These are phyloP conservation scores for Pterocles burchelli DNA, from an alignment of 2,113 vertebrate species.

Conservation along the genomic window DNA sequence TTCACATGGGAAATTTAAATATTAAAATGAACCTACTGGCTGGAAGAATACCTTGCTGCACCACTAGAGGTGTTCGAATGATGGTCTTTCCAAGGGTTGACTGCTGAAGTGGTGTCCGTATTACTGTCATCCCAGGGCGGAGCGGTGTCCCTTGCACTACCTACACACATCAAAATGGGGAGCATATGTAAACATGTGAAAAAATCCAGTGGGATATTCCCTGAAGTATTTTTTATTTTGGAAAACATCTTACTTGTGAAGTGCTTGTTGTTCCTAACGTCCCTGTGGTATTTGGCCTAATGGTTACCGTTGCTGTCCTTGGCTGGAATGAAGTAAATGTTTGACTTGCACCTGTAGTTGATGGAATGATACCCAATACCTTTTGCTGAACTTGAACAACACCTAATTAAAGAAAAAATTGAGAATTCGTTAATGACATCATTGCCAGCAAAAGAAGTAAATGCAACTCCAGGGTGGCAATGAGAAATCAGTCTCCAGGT, in stretches of 20 bases:
- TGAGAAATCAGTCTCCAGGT: slow-evolving; percentile 8
- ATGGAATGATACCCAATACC: slow-evolving; percentile 93
- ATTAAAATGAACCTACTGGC: slow-evolving; percentile 64
- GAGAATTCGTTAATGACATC: slow-evolving; percentile 28
- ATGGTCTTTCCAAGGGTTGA: slow-evolving; percentile 87
- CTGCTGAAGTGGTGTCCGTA: slow-evolving; percentile 89
- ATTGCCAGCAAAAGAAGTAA: background rate
- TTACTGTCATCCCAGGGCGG: slow-evolving; percentile 92
- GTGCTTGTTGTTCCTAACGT: slow-evolving; percentile 74
- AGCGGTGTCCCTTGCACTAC: slow-evolving; percentile 87
- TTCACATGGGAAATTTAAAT: background rate
- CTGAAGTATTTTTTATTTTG: background rate
- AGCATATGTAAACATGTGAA: background rate
- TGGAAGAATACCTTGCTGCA: slow-evolving; percentile 89
- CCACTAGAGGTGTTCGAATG: slow-evolving; percentile 90
- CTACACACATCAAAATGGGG: slow-evolving; percentile 65
- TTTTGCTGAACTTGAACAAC: slow-evolving; percentile 92
- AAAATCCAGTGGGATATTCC: background rate
- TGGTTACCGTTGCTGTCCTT: slow-evolving; percentile 89
- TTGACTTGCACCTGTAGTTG: slow-evolving; percentile 87
- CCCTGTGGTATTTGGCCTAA: slow-evolving; percentile 85
- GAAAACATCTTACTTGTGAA: slow-evolving; percentile 77
- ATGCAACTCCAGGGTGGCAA: slow-evolving; percentile 7
- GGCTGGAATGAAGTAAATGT: slow-evolving; percentile 96
- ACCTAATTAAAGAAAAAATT: slow-evolving; percentile 71